Evolutionary conservation across 2,888 invertebrate genomes (phyloP).

Genomic region (Yponomeuta plumbellus): DNA sequence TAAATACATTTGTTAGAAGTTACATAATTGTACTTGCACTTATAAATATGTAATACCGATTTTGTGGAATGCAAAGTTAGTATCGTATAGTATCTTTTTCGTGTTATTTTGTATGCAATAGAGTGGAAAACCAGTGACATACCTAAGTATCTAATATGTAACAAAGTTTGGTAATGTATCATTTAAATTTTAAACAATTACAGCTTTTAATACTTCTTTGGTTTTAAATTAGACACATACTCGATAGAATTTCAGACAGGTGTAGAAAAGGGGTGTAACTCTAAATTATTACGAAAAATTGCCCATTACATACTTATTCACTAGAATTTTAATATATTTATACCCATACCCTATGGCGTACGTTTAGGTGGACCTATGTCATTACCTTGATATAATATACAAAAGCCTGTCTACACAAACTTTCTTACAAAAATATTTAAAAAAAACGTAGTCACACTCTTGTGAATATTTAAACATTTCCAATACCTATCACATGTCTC

Average conservation of each 20-base stretch:
- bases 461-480: not conserved
- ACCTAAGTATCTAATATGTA: no score
- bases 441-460: not conserved
- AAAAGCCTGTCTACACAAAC: not conserved
- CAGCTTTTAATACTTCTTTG: no score
- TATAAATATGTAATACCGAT: not conserved
- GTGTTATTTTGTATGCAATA: no score
- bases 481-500: not conserved
- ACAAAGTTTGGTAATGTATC: no score
- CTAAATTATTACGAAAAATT: not conserved
- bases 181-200: no score
- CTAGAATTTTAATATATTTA: not conserved
- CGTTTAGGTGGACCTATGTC: not conserved
- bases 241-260: no score
- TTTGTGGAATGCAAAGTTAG: not conserved
- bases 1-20: not conserved
- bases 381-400: not conserved
- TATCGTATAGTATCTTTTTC: not conserved
- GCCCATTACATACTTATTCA: not conserved
- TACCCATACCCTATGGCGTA: not conserved
- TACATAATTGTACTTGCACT: not conserved
- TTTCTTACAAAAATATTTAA: not conserved
- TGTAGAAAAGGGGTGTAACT: no score
- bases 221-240: no score
- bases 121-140: no score